Percentiles rank a stretch among this genome's conserved stretches.
phyloP scores from a whole-genome alignment of 2,888 invertebrate genomes.

The Metacarcinus magister region DNA sequence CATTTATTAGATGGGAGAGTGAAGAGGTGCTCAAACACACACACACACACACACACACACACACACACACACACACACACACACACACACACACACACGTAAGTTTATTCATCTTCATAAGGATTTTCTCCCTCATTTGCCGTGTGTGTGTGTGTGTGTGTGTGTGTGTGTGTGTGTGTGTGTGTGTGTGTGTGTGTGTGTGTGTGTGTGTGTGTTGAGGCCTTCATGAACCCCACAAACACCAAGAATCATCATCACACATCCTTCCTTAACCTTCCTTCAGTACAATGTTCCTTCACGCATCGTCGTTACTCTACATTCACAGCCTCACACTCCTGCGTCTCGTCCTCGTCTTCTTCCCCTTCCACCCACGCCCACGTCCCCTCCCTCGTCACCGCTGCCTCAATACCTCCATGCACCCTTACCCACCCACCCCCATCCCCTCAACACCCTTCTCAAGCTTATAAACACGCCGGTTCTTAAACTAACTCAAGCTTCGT shows the following conservation, averaged over 20 bases:
- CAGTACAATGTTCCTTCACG: not conserved
- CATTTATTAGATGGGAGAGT: not conserved
- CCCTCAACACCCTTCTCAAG: not conserved
- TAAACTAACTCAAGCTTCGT: not conserved
- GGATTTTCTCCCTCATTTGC: not conserved
- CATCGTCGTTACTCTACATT: not conserved
- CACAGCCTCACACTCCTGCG: not conserved
- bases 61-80: conserved; percentile 38
- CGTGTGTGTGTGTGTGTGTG: not conserved
- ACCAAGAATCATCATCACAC: not conserved
- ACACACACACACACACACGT: not conserved
- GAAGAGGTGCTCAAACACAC: too few relatives aligned
- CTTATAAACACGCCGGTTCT: not conserved
- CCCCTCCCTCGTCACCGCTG: conserved; percentile 8
- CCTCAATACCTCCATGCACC: not conserved
- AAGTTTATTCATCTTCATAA: not conserved
- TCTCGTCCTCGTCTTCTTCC: not conserved
- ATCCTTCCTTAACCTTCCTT: not conserved
- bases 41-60: not conserved
- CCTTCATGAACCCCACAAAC: not conserved
- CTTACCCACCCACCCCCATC: not conserved
- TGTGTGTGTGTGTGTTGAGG: not conserved
- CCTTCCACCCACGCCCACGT: not conserved
- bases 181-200: conserved; percentile 49
- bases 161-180: not conserved